Evolutionary conservation across 1,140 invertebrate species (phyloP).

Genomic region (Gonioctena quinquepunctata): DNA sequence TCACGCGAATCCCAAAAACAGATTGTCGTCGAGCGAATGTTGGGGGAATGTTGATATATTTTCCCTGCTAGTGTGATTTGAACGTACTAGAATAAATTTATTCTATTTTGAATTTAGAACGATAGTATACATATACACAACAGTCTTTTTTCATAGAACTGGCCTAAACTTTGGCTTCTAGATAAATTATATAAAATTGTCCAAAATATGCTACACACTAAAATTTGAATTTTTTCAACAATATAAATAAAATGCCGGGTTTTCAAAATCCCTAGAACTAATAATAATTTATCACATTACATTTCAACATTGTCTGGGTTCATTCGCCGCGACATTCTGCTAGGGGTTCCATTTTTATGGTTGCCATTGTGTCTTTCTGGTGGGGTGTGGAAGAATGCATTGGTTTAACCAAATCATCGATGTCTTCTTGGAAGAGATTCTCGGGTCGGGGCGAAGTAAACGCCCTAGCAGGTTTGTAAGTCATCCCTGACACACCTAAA

Average conservation of each 20-base stretch:
- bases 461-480: slow-evolving; percentile 65
- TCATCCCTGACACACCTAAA: slow-evolving; percentile 65
- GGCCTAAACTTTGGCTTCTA: slow-evolving; percentile 55
- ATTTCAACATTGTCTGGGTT: slow-evolving; percentile 28
- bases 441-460: slow-evolving; percentile 65
- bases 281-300: slow-evolving; percentile 55
- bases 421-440: slow-evolving; percentile 65
- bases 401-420: slow-evolving; percentile 64
- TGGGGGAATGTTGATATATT: slow-evolving; percentile 27
- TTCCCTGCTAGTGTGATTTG: slow-evolving; percentile 39
- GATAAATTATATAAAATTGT: slow-evolving; percentile 50
- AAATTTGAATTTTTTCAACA: slow-evolving; percentile 37
- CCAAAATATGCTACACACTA: slow-evolving; percentile 48
- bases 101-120: slow-evolving; percentile 12
- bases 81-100: slow-evolving; percentile 15
- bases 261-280: slow-evolving; percentile 31
- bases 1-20: slow-evolving; percentile 11
- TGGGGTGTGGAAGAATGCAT: slow-evolving; percentile 44
- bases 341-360: slow-evolving; percentile 61
- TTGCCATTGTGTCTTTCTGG: slow-evolving; percentile 48
- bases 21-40: slow-evolving; percentile 44
- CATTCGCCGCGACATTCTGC: slow-evolving; percentile 59
- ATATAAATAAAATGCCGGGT: slow-evolving; percentile 18
- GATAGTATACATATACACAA: slow-evolving; percentile 55
- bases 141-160: slow-evolving; percentile 54